These are phyloP conservation scores for Harpagoxenus sublaevis DNA, from an alignment of 2,888 invertebrate genomes.

Conservation along the genomic window DNA sequence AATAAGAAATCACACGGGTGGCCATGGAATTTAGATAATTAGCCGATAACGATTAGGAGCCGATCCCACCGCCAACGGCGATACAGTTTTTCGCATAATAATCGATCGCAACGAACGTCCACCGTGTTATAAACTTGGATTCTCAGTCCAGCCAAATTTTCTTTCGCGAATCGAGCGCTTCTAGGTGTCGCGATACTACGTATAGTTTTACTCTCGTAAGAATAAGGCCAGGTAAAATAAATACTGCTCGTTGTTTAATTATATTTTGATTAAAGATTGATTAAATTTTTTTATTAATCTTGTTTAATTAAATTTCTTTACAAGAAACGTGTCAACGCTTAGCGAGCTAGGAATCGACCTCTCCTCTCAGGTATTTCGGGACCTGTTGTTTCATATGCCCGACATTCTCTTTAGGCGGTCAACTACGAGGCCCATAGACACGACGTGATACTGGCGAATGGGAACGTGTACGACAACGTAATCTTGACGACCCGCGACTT, in stretches of 20 bases:
- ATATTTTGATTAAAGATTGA: neutral
- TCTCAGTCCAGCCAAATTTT: neutral
- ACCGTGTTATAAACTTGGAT: neutral
- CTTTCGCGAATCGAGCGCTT: neutral
- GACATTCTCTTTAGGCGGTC: constrained; percentile 52
- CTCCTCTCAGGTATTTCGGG: neutral
- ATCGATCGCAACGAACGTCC: neutral
- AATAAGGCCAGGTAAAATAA: neutral
- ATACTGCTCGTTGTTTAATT: neutral
- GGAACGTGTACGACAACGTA: neutral
- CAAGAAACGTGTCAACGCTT: neutral
- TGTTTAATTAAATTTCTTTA: neutral
- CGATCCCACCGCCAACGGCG: neutral
- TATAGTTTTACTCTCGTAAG: neutral
- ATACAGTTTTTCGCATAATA: neutral
- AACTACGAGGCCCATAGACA: constrained; percentile 35
- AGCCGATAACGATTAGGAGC: neutral
- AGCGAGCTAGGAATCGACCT: neutral
- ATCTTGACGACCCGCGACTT: constrained; percentile 33
- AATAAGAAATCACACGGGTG: neutral
- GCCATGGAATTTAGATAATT: neutral
- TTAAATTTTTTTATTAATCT: too few relatives aligned
- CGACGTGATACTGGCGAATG: neutral
- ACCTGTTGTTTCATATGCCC: neutral
- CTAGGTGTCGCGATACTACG: too few relatives aligned